These are phyloP conservation scores for Lethenteron camtschaticum DNA, from an alignment of 2,113 vertebrate species.

Conservation along the genomic window DNA sequence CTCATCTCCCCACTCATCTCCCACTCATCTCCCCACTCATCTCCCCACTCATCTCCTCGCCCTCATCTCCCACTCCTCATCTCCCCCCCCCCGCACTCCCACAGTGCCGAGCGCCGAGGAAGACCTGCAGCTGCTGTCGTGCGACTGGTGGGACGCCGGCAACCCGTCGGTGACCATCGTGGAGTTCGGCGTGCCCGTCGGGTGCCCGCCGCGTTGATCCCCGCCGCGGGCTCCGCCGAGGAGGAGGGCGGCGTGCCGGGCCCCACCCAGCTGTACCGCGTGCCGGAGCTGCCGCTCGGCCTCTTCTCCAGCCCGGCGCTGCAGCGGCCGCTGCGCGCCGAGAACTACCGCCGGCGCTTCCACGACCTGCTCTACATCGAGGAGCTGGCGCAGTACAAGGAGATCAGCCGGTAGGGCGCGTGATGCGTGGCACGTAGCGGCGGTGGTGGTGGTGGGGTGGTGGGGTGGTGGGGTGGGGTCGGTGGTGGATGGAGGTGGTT, in stretches of 20 bases:
- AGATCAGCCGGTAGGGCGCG: slow-evolving; percentile 91
- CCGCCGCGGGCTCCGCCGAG: slow-evolving; percentile 69
- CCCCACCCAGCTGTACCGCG: slow-evolving; percentile 93
- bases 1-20: too few relatives aligned
- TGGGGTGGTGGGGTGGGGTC: too few relatives aligned
- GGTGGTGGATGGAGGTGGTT: too few relatives aligned
- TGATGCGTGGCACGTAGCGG: too few relatives aligned
- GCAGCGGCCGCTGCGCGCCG: slow-evolving; percentile 79
- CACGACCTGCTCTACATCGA: slow-evolving; percentile 97
- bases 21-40: too few relatives aligned
- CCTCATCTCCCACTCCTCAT: too few relatives aligned
- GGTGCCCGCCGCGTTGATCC: slow-evolving; percentile 71
- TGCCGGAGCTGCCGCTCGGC: slow-evolving; percentile 50
- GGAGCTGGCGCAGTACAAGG: slow-evolving; percentile 96
- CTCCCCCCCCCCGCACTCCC: too few relatives aligned
- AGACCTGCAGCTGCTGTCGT: background rate
- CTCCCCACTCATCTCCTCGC: too few relatives aligned
- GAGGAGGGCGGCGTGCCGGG: slow-evolving; percentile 76
- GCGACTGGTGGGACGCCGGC: background rate
- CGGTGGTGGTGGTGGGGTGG: too few relatives aligned
- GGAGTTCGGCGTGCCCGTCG: slow-evolving; percentile 32
- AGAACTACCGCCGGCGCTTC: slow-evolving; percentile 80
- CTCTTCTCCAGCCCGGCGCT: slow-evolving; percentile 91
- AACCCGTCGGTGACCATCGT: background rate
- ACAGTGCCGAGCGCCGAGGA: too few relatives aligned